Evolutionary conservation across 1,140 invertebrate species (phyloP).

Genomic region (Orius insidiosus): DNA sequence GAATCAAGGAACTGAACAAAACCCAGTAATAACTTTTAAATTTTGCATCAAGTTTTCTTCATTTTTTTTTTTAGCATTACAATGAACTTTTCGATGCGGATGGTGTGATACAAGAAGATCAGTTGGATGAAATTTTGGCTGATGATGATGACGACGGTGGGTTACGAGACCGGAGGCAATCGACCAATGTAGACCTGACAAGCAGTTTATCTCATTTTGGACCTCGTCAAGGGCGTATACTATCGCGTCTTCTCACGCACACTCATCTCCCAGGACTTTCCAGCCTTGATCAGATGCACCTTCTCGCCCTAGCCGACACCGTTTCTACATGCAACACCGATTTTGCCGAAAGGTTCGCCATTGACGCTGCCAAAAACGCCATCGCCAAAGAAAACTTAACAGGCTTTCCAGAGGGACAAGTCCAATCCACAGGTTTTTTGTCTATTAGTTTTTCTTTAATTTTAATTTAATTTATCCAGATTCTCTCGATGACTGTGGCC

Average conservation of each 20-base stretch:
- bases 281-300: slow-evolving; percentile 97
- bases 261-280: slow-evolving; percentile 92
- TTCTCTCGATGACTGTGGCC: slow-evolving; percentile 91
- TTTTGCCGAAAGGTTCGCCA: slow-evolving; percentile 66
- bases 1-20: slow-evolving; percentile 20
- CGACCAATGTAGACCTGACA: slow-evolving; percentile 48
- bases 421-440: slow-evolving; percentile 30
- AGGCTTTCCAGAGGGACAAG: slow-evolving; percentile 41
- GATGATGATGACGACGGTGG: slow-evolving; percentile 35
- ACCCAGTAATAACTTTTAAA: slow-evolving; percentile 20
- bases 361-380: slow-evolving; percentile 52
- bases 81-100: slow-evolving; percentile 71
- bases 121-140: slow-evolving; percentile 59
- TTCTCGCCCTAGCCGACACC: slow-evolving; percentile 91
- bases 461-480: slow-evolving; percentile 34
- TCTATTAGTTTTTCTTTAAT: slow-evolving; percentile 9
- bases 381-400: slow-evolving; percentile 49
- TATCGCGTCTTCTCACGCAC: slow-evolving; percentile 83
- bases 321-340: slow-evolving; percentile 84
- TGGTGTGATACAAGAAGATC: slow-evolving; percentile 50
- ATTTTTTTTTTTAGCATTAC: slow-evolving; percentile 46
- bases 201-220: slow-evolving; percentile 59
- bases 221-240: slow-evolving; percentile 53
- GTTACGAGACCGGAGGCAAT: slow-evolving; percentile 38
- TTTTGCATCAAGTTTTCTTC: slow-evolving; percentile 10